Evolutionary conservation across 2,888 invertebrate species (phyloP).

Genomic region (Agrochola lota): DNA sequence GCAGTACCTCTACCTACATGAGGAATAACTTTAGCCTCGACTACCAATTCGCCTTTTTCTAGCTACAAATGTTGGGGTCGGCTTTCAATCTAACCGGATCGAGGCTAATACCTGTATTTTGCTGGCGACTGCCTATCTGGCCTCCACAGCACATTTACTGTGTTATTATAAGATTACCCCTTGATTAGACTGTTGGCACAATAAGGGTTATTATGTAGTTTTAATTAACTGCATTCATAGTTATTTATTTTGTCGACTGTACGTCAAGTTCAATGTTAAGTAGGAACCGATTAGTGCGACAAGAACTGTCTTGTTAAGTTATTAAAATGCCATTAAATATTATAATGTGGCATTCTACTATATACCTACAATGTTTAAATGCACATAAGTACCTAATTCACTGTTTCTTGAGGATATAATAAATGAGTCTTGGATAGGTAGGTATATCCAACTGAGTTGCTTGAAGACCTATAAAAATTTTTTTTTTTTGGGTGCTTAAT

Average conservation of each 20-base stretch:
- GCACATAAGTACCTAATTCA: too few species aligned
- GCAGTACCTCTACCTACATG: neutral
- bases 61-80: neutral
- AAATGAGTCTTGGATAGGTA: neutral
- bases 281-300: conserved; percentile 3
- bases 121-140: neutral
- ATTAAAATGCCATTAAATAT: conserved; percentile 30
- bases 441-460: neutral
- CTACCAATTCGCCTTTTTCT: neutral
- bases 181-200: too few species aligned
- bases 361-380: neutral
- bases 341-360: neutral
- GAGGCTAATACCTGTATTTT: neutral
- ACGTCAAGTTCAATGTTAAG: conserved; percentile 10
- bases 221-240: neutral
- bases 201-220: neutral
- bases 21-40: neutral
- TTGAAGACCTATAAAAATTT: neutral
- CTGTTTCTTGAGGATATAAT: neutral
- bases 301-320: conserved; percentile 11
- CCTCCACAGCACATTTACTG: neutral
- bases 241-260: neutral
- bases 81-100: neutral
- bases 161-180: neutral
- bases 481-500: neutral